Conservation (phyloP, 2,888 invertebrate species). For the Magallana nippona region DNA sequence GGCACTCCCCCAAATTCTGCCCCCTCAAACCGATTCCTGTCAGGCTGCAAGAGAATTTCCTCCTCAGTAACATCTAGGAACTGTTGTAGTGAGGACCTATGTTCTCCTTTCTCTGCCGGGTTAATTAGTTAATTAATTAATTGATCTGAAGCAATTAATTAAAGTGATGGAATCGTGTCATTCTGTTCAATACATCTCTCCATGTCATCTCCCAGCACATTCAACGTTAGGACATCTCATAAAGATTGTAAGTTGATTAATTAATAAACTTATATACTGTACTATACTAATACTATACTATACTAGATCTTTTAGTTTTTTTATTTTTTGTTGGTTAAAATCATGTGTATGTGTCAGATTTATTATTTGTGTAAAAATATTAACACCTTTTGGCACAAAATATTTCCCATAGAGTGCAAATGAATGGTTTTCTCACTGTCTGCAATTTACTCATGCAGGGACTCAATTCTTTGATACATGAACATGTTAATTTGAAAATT, state of each 20-base stretch:
- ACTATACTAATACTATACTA: too few species aligned
- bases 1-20: conserved; percentile 22
- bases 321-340: background rate
- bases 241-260: conserved; percentile 59
- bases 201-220: conserved; percentile 53
- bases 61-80: conserved; percentile 43
- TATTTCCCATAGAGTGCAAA: too few species aligned
- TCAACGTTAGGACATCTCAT: conserved; percentile 66
- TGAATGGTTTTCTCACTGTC: too few species aligned
- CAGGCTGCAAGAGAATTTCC: background rate
- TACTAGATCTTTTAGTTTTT: background rate
- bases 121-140: conserved; percentile 27
- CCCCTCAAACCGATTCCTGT: background rate
- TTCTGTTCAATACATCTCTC: conserved; percentile 58
- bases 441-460: too few species aligned
- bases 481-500: too few species aligned
- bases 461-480: too few species aligned
- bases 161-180: conserved; percentile 67
- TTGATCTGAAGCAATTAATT: background rate
- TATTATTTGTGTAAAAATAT: too few species aligned
- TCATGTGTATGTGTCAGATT: too few species aligned
- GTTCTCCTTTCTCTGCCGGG: conserved; percentile 44
- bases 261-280: too few species aligned
- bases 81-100: conserved; percentile 46
- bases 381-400: too few species aligned